Base-by-base conservation (phyloP, 2,113 vertebrate genomes). In the Toxotes chatareus region DNA sequence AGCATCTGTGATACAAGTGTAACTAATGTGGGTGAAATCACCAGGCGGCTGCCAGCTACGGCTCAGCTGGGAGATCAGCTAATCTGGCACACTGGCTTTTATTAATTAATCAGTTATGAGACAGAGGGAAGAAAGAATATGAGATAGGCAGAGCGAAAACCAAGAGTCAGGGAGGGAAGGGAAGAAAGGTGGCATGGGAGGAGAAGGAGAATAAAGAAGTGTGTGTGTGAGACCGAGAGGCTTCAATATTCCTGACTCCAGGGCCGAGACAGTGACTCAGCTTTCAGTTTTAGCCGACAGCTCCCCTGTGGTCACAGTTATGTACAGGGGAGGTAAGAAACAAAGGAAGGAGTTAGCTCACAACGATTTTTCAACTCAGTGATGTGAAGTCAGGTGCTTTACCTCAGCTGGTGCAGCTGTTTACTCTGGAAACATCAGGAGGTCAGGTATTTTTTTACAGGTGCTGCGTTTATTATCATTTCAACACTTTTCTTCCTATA, bases 1-100 rank as follows among this genome's bases (percentile, higher is more conserved):
- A 72, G 72, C 31, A 27, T 36, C 65, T 49, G 57, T 34, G 84
- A 80, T 59, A 82, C 82, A 75, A 84, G 72, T 80, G 77, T 81
- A 79, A 85, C 74, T 84, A 84, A 91, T 87, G 83, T 80, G 83
- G 73, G 77, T 84, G 87, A 86, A 90, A 84, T 89, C 83, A 80
- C 1, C 81, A 62, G 64, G 78, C 49, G 38, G 62, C 79, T 57
- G 40, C 47, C 80, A 68, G 85, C 80, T 17, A 47, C 34, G 12
- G 14, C 73, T 91, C 86, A 69, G 69, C 77, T 38, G 80, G 83
- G 80, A 81, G 74, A 82, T 46, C 62, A 56, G 75, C 80, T 82
- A 9, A 88, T 87, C 53, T 73, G 23, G 75, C 68, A 75, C 81
- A 21, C 44, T 5, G 68, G 73, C 46, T 69, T 73, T 84, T 75